These are phyloP conservation scores for Zaprionus tsacasi DNA, from an alignment of 1,140 invertebrate genomes.

Conservation along the genomic window DNA sequence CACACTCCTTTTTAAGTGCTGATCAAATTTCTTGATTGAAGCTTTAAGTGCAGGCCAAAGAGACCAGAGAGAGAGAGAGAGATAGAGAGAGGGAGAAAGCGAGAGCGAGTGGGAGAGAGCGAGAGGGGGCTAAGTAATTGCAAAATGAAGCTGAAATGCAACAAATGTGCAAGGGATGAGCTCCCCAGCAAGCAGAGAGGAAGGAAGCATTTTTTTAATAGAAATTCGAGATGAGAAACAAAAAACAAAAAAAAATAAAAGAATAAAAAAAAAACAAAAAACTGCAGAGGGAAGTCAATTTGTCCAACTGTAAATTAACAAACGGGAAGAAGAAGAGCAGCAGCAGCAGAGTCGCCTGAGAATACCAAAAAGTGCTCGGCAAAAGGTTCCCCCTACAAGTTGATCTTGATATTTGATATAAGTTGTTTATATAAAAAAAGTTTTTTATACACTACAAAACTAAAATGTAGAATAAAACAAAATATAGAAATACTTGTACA, in stretches of 20 bases:
- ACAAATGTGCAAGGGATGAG: conserved; percentile 53
- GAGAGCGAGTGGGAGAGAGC: conserved; percentile 2
- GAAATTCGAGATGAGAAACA: conserved; percentile 47
- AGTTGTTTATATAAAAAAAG: not conserved
- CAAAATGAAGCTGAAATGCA: conserved; percentile 68
- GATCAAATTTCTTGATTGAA: conserved; percentile 77
- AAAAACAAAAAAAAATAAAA: not conserved
- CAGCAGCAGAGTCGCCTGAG: not conserved
- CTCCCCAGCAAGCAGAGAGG: not conserved
- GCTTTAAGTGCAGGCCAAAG: conserved; percentile 61
- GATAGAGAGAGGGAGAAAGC: not conserved
- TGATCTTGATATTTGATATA: not conserved
- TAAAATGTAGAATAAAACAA: too few species aligned
- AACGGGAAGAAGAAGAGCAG: not conserved
- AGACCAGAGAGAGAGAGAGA: conserved; percentile 1
- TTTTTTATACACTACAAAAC: too few species aligned
- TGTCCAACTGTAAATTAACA: conserved; percentile 5
- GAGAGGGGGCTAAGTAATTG: conserved; percentile 51
- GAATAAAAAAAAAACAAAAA: not conserved
- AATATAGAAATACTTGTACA: too few species aligned
- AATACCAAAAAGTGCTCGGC: not conserved
- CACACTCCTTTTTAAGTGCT: conserved; percentile 51
- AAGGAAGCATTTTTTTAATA: conserved; percentile 51
- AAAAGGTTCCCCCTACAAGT: not conserved
- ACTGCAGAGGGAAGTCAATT: conserved; percentile 43